These are phyloP conservation scores for Metellina segmentata DNA, from an alignment of 2,888 invertebrate genomes.

Conservation along the genomic window DNA sequence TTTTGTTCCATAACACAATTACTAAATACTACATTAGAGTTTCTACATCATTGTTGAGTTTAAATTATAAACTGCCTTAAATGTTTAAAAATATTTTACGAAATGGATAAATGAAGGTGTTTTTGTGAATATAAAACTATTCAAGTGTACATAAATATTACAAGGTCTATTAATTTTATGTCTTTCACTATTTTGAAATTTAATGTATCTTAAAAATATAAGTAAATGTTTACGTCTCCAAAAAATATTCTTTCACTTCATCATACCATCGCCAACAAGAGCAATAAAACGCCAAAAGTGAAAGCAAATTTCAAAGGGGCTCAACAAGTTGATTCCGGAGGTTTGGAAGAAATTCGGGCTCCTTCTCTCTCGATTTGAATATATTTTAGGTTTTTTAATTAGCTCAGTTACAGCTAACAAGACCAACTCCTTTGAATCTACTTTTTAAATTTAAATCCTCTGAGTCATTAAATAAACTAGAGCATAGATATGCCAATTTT, in stretches of 20 bases:
- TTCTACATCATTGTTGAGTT: too few species aligned
- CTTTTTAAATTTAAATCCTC: conserved; percentile 61
- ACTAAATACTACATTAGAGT: too few species aligned
- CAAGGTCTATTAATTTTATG: too few species aligned
- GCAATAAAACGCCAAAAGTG: conserved; percentile 39
- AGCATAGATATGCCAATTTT: conserved; percentile 29
- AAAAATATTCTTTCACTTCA: background rate
- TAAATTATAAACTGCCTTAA: too few species aligned
- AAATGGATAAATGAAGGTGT: too few species aligned
- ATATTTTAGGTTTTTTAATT: conserved; percentile 71
- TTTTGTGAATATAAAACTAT: too few species aligned
- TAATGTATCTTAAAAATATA: too few species aligned
- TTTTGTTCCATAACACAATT: too few species aligned
- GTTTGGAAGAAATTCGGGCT: conserved; percentile 47
- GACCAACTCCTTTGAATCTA: conserved; percentile 36
- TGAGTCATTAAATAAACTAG: conserved; percentile 64
- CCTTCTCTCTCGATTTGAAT: conserved; percentile 56
- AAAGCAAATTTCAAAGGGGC: background rate
- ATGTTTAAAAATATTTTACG: too few species aligned
- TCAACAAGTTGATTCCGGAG: conserved; percentile 53
- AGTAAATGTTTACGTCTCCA: background rate
- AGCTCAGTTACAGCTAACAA: conserved; percentile 60
- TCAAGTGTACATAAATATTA: too few species aligned
- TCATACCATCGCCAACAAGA: conserved; percentile 33
- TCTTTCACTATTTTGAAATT: too few species aligned